phyloP scores from a whole-genome alignment of 2,113 vertebrate species.

The Ceyx margarethae region DNA sequence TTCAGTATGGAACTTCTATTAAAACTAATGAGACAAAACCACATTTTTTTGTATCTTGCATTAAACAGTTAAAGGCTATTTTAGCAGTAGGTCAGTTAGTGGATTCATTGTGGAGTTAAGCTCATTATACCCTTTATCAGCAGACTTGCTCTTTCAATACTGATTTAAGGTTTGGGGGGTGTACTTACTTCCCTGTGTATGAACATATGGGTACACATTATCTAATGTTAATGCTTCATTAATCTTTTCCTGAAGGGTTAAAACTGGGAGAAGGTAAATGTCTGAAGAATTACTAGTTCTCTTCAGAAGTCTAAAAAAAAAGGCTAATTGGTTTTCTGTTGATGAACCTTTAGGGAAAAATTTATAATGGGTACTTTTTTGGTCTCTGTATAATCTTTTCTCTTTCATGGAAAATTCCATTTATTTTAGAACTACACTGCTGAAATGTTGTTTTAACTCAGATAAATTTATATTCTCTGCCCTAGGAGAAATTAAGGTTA shows the following conservation, averaged over 20 bases:
- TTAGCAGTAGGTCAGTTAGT: not conserved
- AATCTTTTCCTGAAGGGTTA: not conserved
- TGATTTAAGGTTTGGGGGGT: not conserved
- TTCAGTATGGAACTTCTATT: not conserved
- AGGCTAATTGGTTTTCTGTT: not conserved
- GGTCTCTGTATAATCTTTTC: not conserved
- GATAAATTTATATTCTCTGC: conserved; percentile 2
- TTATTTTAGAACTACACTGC: not conserved
- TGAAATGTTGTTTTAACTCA: not conserved
- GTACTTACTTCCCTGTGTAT: not conserved
- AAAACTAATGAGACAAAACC: not conserved
- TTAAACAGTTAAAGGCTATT: not conserved
- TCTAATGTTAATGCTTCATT: not conserved
- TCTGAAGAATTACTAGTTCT: not conserved
- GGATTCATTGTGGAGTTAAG: not conserved
- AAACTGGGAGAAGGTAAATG: not conserved
- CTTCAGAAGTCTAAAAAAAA: not conserved
- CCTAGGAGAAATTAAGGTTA: conserved; percentile 3
- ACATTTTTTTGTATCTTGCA: not conserved
- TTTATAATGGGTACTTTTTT: not conserved
- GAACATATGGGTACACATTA: not conserved
- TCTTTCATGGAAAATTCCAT: not conserved
- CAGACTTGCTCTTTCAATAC: not conserved
- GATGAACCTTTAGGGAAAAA: not conserved
- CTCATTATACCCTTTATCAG: not conserved